These are phyloP conservation scores for Pheosia tremula DNA, from an alignment of 2,888 invertebrate species.

Conservation along the genomic window DNA sequence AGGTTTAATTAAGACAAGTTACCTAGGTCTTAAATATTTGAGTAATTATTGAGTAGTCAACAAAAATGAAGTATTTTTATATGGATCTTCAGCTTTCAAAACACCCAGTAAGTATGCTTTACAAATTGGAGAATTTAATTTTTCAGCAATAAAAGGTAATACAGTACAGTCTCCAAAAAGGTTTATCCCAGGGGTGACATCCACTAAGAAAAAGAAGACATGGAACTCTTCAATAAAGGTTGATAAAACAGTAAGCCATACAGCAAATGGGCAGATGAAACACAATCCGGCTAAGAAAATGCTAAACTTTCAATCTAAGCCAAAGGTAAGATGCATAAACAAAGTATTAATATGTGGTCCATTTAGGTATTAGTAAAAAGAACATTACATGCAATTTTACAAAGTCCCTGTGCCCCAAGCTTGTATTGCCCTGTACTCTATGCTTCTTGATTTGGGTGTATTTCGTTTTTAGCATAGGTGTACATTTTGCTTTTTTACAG, in stretches of 20 bases:
- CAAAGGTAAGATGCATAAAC: conserved; percentile 13
- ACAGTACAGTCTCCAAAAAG: conserved; percentile 44
- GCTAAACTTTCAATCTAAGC: conserved; percentile 64
- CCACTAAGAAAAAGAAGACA: conserved; percentile 52
- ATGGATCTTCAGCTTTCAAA: too few species aligned
- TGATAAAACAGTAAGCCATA: conserved; percentile 59
- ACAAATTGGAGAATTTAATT: neutral
- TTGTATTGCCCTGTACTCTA: too few species aligned
- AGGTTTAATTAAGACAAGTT: too few species aligned
- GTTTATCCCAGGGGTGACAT: conserved; percentile 36
- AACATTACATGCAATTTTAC: too few species aligned
- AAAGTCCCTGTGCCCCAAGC: too few species aligned
- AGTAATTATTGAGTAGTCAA: too few species aligned
- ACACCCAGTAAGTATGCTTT: too few species aligned
- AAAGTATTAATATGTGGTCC: too few species aligned
- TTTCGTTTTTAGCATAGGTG: neutral
- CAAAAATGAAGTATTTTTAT: too few species aligned
- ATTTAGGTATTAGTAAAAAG: too few species aligned
- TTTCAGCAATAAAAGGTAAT: conserved; percentile 54
- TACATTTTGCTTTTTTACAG: conserved; percentile 44
- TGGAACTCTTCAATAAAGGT: conserved; percentile 77
- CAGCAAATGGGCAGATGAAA: conserved; percentile 57
- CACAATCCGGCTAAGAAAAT: conserved; percentile 67
- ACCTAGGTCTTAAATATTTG: too few species aligned
- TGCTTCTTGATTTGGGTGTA: too few species aligned